Evolutionary conservation across 2,113 vertebrate species (phyloP).

Genomic region (Elaphurus davidianus): DNA sequence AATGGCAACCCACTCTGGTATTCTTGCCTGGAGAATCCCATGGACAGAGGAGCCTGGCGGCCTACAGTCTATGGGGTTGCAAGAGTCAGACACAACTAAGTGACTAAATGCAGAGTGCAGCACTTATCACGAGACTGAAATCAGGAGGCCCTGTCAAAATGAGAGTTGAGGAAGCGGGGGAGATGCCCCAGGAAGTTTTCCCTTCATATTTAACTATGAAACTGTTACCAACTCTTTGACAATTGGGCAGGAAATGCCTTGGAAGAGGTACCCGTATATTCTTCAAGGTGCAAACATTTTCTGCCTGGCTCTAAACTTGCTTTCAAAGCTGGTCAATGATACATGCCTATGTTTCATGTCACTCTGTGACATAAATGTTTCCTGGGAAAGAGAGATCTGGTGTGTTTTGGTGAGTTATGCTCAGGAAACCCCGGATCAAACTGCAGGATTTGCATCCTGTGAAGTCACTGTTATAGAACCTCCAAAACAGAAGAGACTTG

Average conservation of each 20-base stretch:
- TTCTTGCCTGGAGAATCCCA: background rate
- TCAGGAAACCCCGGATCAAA: background rate
- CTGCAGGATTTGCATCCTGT: background rate
- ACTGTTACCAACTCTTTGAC: background rate
- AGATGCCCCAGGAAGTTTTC: background rate
- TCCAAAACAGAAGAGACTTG: background rate
- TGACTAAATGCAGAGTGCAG: background rate
- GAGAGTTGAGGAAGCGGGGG: rapidly evolving
- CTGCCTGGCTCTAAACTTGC: background rate
- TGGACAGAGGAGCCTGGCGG: background rate
- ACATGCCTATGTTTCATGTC: background rate
- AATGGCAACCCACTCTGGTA: background rate
- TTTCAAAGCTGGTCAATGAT: background rate
- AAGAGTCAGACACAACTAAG: background rate
- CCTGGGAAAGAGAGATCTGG: background rate
- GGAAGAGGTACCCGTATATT: background rate
- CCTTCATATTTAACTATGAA: background rate
- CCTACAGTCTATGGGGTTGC: background rate
- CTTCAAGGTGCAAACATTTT: background rate
- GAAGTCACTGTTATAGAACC: background rate
- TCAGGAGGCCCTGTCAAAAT: background rate
- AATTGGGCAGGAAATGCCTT: background rate
- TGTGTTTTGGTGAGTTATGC: background rate
- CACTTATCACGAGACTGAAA: background rate
- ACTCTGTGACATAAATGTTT: background rate